Evolutionary conservation across 1,140 invertebrate species (phyloP).

Genomic region (Drosophila bocki): DNA sequence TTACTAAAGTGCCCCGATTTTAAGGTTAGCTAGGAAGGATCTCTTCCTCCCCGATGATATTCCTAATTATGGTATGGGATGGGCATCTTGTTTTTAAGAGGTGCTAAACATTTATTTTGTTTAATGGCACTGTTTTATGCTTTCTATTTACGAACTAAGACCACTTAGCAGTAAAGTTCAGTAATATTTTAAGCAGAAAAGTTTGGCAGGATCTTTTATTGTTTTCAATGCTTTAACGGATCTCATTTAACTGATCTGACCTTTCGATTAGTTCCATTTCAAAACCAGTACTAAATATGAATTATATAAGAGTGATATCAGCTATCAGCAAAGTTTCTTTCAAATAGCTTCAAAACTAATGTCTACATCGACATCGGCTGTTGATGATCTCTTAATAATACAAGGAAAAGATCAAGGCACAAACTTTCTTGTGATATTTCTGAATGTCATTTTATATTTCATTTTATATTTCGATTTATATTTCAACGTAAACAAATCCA

Average conservation of each 20-base stretch:
- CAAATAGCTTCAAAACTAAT: too few relatives aligned
- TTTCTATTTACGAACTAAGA: neutral
- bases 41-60: slow-evolving; percentile 10
- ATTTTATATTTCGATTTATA: neutral
- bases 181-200: neutral
- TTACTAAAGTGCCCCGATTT: slow-evolving; percentile 61
- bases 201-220: neutral
- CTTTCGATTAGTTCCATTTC: neutral
- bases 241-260: neutral
- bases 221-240: neutral
- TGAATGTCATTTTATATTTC: neutral
- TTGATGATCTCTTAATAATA: too few relatives aligned
- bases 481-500: too few relatives aligned
- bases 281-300: neutral
- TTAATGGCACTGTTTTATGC: slow-evolving; percentile 5
- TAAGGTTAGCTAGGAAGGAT: slow-evolving; percentile 25
- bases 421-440: neutral
- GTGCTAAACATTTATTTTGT: slow-evolving; percentile 8
- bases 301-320: neutral
- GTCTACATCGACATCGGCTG: too few relatives aligned
- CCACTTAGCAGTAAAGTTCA: neutral
- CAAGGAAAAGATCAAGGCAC: neutral
- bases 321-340: too few relatives aligned
- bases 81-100: slow-evolving; percentile 7
- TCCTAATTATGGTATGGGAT: slow-evolving; percentile 5